Base-by-base conservation (phyloP, 2,797 vertebrate genomes). In the Hephaestus fuliginosus region DNA sequence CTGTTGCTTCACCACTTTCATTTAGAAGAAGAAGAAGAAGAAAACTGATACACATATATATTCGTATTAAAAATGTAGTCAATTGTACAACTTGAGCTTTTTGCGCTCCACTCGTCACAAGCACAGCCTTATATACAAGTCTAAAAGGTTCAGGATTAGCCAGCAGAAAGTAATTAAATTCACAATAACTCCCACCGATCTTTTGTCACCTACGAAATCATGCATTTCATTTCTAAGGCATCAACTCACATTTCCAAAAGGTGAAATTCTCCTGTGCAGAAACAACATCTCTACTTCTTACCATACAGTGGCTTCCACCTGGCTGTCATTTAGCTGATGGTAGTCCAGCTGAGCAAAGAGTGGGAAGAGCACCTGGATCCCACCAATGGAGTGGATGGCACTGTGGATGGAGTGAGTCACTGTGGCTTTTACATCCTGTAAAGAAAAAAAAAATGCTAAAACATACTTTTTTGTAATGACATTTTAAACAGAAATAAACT, bases 351-450 rank as follows among this genome's bases (percentile, higher is more conserved):
- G 98, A 86, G 97, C 96, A 88, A 99, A 99, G 66, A 99, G 97
- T 20, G 98, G 98, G 73, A 99, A 99, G 36, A 99, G 96, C 71
- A 99, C 97, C 95, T 99, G 98, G 76, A 99, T 97, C 4, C 98
- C 98, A 75, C 98, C 98, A 44, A 99, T 96, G 30, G 98, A 99
- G 90, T 99, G 98, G 91, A 99, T 96, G 75, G 97, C 98, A 91
- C 98, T 98, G 89, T 98, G 97, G 87, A 99, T 97, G 74, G 98
- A 98, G 95, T 98, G 97, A 0, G 97, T 99, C 89, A 98, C 94
- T 57, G 98, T 97, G 48, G 98, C 98, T 92, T 98, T 99, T 77
- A 99, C 97, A 85, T 98, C 97, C 98, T 99, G 93, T 15, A 49
- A 85, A 86, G 86, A 86, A 66, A 74, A 79, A 53, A 33, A 8